Evolutionary conservation across 2,888 invertebrate genomes (phyloP).

Genomic region (Andrena trimmerana): DNA sequence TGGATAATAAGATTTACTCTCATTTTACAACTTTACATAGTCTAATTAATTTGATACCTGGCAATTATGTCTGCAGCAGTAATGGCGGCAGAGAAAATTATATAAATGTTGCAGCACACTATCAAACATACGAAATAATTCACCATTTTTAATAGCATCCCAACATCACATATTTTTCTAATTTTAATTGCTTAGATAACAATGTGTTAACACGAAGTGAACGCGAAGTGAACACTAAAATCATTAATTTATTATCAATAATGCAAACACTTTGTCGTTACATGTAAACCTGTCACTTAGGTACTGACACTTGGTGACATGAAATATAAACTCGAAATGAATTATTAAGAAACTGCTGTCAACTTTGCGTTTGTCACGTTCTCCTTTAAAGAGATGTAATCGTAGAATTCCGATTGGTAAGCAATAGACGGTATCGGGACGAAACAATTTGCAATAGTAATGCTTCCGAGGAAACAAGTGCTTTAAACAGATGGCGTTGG

Average conservation of each 20-base stretch:
- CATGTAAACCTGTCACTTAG: too few relatives aligned
- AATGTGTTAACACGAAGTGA: too few relatives aligned
- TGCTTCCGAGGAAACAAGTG: slow-evolving; percentile 25
- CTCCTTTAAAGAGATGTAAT: neutral
- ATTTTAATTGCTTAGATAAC: too few relatives aligned
- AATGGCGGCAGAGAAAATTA: slow-evolving; percentile 14
- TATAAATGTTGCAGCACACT: neutral
- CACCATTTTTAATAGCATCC: neutral
- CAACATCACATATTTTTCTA: neutral
- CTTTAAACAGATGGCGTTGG: slow-evolving; percentile 16
- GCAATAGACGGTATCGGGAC: neutral
- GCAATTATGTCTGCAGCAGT: slow-evolving; percentile 1
- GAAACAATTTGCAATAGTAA: slow-evolving; percentile 25
- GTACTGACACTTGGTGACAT: too few relatives aligned
- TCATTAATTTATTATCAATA: too few relatives aligned
- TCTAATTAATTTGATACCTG: slow-evolving; percentile 5
- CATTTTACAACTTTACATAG: neutral
- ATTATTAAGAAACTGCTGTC: neutral
- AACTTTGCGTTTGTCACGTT: neutral
- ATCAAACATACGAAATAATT: neutral
- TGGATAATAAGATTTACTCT: slow-evolving; percentile 11
- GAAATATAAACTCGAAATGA: too few relatives aligned
- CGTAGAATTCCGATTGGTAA: slow-evolving; percentile 6
- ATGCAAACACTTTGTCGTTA: too few relatives aligned
- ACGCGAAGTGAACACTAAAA: too few relatives aligned